Evolutionary conservation across 2,888 invertebrate species (phyloP).

Genomic region (Gari tellinella): DNA sequence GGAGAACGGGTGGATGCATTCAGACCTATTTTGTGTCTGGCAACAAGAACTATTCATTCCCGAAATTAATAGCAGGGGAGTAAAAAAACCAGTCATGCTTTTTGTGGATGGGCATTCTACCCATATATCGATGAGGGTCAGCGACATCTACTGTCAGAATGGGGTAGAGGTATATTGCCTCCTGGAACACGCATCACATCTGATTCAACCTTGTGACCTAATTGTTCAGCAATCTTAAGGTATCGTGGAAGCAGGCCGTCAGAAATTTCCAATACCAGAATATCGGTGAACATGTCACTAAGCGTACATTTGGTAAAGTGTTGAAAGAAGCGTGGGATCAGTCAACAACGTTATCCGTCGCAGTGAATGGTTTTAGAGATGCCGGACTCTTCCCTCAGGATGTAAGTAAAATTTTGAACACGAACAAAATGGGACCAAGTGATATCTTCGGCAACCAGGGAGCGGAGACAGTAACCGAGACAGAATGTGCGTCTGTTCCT

Average conservation of each 20-base stretch:
- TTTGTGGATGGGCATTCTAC: constrained; percentile 54
- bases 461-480: too few relatives aligned
- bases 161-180: constrained; percentile 49
- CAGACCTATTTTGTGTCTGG: constrained; percentile 32
- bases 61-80: constrained; percentile 4
- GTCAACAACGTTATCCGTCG: constrained; percentile 31
- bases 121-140: constrained; percentile 39
- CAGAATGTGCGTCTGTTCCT: too few relatives aligned
- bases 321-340: constrained; percentile 41
- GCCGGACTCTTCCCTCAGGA: constrained; percentile 31
- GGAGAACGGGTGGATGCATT: constrained; percentile 33
- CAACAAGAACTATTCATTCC: constrained; percentile 25
- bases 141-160: constrained; percentile 27
- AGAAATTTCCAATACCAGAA: constrained; percentile 29
- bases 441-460: too few relatives aligned
- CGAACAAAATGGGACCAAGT: too few relatives aligned
- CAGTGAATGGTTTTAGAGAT: constrained; percentile 34
- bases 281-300: constrained; percentile 36
- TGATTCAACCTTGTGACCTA: constrained; percentile 53
- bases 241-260: constrained; percentile 37
- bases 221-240: constrained; percentile 49
- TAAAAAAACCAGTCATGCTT: constrained; percentile 28
- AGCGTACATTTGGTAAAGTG: constrained; percentile 40
- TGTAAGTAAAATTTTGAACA: too few relatives aligned
- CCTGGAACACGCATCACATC: constrained; percentile 46